Percentiles rank a stretch among this genome's conserved stretches.
phyloP scores from a whole-genome alignment of 2,113 vertebrate genomes.

The Leiothrix lutea region DNA sequence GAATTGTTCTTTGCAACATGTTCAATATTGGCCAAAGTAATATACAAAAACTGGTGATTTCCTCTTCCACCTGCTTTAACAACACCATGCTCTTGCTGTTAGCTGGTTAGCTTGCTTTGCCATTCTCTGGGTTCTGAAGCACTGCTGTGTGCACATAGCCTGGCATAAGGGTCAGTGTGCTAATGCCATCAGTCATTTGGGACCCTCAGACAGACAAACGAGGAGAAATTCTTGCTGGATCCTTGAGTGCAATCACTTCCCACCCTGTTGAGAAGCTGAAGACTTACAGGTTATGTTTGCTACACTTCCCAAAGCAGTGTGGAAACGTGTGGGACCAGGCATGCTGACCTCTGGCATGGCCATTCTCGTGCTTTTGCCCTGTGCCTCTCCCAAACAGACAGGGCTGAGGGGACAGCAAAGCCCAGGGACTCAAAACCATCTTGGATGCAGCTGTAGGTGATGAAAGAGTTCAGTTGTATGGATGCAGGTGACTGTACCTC shows the following conservation, averaged over 20 bases:
- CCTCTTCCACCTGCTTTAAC: not conserved
- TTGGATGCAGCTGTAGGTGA: not conserved
- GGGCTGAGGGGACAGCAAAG: not conserved
- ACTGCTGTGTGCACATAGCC: fast-evolving
- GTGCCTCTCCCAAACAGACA: not conserved
- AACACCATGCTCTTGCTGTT: not conserved
- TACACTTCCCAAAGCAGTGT: not conserved
- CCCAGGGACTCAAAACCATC: not conserved
- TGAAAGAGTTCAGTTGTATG: not conserved
- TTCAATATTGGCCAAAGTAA: not conserved
- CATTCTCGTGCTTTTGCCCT: not conserved
- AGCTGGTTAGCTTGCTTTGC: not conserved
- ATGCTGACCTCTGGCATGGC: not conserved
- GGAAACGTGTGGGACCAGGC: not conserved
- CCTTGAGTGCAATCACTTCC: fast-evolving
- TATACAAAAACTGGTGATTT: not conserved
- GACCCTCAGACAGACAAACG: not conserved
- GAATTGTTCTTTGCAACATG: not conserved
- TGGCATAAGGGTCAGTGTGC: not conserved
- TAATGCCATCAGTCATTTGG: not conserved
- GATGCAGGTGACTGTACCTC: not conserved
- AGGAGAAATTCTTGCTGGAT: not conserved
- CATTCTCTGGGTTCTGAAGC: not conserved
- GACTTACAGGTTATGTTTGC: not conserved
- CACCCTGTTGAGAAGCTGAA: not conserved